Percentiles rank a stretch among this genome's conserved stretches.
Conservation (phyloP, 2,888 invertebrate species). For the Apodemia duryi region DNA sequence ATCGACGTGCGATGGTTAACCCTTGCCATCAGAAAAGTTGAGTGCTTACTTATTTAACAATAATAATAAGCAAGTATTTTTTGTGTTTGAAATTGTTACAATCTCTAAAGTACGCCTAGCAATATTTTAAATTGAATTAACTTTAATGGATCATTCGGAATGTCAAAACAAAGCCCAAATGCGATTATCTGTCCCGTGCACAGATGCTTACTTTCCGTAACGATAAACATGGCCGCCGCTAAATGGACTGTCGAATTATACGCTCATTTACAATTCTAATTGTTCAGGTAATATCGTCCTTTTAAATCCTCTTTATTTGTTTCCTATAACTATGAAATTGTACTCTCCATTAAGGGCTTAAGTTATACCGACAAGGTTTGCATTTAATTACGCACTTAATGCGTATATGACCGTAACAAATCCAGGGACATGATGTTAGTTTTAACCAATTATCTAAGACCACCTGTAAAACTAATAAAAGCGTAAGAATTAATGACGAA, state of each 20-base stretch:
- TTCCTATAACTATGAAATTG: slow-evolving; percentile 6
- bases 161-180: slow-evolving; percentile 20
- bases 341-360: neutral
- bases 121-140: slow-evolving; percentile 1
- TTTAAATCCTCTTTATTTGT: slow-evolving; percentile 14
- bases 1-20: too few species aligned
- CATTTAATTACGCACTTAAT: neutral
- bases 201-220: slow-evolving; percentile 29
- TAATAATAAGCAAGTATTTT: too few species aligned
- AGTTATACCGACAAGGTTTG: neutral
- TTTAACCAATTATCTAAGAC: too few species aligned
- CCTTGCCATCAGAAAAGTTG: too few species aligned
- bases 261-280: slow-evolving; percentile 18
- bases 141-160: slow-evolving; percentile 4
- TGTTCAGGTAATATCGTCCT: slow-evolving; percentile 12
- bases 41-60: neutral
- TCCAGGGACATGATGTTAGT: neutral
- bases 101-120: neutral
- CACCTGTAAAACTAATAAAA: too few species aligned
- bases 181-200: slow-evolving; percentile 19
- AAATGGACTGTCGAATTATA: slow-evolving; percentile 30
- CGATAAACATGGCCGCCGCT: slow-evolving; percentile 27
- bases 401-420: neutral
- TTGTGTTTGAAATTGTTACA: neutral
- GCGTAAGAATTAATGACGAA: too few species aligned